These are phyloP conservation scores for Drosophila nigricruria DNA, from an alignment of 2,888 invertebrate species.

Conservation along the genomic window DNA sequence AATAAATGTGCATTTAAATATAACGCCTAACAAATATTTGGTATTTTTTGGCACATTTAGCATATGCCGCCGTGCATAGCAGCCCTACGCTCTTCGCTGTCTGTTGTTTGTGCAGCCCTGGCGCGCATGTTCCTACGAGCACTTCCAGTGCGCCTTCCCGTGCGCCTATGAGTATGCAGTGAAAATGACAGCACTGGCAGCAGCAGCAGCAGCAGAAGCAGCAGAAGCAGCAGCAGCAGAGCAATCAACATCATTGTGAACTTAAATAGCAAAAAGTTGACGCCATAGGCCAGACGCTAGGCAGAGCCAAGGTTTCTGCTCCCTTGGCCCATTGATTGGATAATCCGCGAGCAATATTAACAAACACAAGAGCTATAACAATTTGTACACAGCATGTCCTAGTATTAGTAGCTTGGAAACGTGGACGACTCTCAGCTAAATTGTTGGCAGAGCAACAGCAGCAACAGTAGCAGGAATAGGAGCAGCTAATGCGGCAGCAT, in stretches of 20 bases:
- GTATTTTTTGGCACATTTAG: constrained; percentile 1
- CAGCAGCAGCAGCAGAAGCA: constrained; percentile 57
- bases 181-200: constrained; percentile 76
- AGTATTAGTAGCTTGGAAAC: constrained; percentile 47
- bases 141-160: constrained; percentile 65
- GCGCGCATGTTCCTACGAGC: constrained; percentile 46
- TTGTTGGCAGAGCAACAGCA: constrained; percentile 23
- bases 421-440: constrained; percentile 22
- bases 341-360: constrained; percentile 41
- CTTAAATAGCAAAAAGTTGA: constrained; percentile 57
- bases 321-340: constrained; percentile 70
- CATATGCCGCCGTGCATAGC: neutral
- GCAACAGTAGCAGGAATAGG: constrained; percentile 13
- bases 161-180: constrained; percentile 76
- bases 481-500: constrained; percentile 86
- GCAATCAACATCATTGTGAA: constrained; percentile 68
- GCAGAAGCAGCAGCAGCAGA: constrained; percentile 56
- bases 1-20: neutral
- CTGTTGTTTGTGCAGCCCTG: constrained; percentile 55
- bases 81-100: constrained; percentile 27
- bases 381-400: constrained; percentile 60
- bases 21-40: neutral
- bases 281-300: constrained; percentile 59
- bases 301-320: constrained; percentile 72
- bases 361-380: neutral